Evolutionary conservation across 2,888 invertebrate species (phyloP).

Genomic region (Zeuzera pyrina): DNA sequence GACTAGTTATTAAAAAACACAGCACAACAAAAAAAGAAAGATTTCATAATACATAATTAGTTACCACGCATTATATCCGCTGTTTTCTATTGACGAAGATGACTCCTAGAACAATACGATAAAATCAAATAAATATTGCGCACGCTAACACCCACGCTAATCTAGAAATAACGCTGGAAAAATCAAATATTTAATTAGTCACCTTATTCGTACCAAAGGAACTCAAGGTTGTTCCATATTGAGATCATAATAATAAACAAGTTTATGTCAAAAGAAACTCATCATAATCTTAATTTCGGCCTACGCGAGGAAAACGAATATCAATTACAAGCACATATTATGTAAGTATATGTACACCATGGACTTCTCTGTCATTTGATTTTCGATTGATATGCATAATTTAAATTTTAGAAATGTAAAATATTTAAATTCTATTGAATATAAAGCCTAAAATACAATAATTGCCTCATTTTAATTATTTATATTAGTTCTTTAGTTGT

Average conservation of each 20-base stretch:
- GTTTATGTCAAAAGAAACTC: slow-evolving; percentile 56
- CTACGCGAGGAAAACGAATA: slow-evolving; percentile 52
- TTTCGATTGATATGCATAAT: no score
- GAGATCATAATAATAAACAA: slow-evolving; percentile 59
- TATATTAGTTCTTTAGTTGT: no score
- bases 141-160: slow-evolving; percentile 41
- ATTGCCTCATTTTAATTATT: no score
- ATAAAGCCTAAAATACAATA: no score
- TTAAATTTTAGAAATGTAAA: no score
- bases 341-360: slow-evolving; percentile 17
- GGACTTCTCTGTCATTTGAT: no score
- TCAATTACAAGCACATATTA: slow-evolving; percentile 23
- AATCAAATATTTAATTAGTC: slow-evolving; percentile 62
- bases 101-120: slow-evolving; percentile 23
- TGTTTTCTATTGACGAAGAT: no score
- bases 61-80: no score
- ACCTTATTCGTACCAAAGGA: slow-evolving; percentile 53
- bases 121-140: slow-evolving; percentile 40
- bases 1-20: no score
- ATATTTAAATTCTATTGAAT: no score
- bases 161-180: slow-evolving; percentile 56
- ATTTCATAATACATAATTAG: no score
- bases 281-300: slow-evolving; percentile 58
- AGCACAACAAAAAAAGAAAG: no score
- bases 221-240: slow-evolving; percentile 61